These are phyloP conservation scores for Monochamus alternatus DNA, from an alignment of 2,888 invertebrate genomes.

Conservation along the genomic window DNA sequence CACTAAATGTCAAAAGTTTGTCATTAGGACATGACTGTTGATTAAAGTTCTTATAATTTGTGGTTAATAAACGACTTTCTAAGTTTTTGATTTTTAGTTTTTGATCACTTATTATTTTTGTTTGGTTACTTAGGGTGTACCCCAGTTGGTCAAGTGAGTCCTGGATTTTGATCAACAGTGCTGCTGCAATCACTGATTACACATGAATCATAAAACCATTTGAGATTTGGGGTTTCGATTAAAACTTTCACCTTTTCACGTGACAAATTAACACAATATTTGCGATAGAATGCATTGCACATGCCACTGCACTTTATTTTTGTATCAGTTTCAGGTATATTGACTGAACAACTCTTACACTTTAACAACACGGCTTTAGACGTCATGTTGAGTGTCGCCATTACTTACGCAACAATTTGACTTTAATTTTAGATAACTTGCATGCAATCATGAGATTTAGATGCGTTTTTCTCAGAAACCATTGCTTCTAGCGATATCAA, in stretches of 20 bases:
- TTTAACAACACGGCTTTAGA: not conserved
- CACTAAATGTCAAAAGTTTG: too few species aligned
- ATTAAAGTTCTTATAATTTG: not conserved
- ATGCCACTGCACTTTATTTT: not conserved
- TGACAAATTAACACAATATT: not conserved
- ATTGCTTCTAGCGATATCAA: too few species aligned
- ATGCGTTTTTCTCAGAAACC: too few species aligned
- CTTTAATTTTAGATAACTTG: too few species aligned
- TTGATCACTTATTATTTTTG: not conserved
- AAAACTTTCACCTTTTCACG: not conserved
- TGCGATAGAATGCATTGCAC: not conserved
- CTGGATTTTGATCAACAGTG: not conserved
- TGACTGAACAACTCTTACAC: not conserved
- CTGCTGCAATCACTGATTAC: not conserved
- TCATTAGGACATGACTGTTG: not conserved
- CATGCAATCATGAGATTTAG: too few species aligned
- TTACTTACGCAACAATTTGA: too few species aligned
- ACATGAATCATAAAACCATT: not conserved
- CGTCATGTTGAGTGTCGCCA: too few species aligned
- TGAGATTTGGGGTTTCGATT: not conserved
- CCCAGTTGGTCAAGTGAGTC: not conserved
- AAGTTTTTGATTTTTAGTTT: not conserved
- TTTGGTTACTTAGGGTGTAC: not conserved
- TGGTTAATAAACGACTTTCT: not conserved
- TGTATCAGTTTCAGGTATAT: not conserved